Evolutionary conservation across 2,888 invertebrate genomes (phyloP).

Genomic region (Anoncus sp.): DNA sequence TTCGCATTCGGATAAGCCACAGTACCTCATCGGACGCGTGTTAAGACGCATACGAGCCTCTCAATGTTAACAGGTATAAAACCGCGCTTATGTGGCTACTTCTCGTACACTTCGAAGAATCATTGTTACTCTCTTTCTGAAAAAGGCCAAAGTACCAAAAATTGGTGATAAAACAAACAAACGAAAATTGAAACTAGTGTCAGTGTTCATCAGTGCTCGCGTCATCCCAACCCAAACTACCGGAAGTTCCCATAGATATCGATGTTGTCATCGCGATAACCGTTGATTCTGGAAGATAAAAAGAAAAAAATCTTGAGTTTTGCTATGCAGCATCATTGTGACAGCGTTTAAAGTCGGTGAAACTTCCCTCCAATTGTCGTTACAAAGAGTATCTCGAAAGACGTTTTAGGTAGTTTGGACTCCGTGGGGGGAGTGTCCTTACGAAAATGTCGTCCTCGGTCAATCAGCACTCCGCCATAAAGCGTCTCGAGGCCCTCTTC

Average conservation of each 20-base stretch:
- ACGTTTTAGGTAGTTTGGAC: background rate
- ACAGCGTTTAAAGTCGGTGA: background rate
- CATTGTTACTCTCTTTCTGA: background rate
- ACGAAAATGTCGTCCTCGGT: conserved; percentile 74
- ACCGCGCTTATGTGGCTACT: background rate
- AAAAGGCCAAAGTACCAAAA: background rate
- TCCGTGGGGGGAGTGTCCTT: background rate
- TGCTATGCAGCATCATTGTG: conserved; percentile 29
- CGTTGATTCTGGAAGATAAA: background rate
- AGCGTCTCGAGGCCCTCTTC: conserved; percentile 90
- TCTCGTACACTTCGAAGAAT: background rate
- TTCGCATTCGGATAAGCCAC: conserved; percentile 61
- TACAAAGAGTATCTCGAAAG: too few relatives aligned
- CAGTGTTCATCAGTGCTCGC: conserved; percentile 31
- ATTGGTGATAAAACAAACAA: background rate
- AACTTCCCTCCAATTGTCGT: background rate
- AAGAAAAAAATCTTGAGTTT: background rate
- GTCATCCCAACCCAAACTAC: background rate
- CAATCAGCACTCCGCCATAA: conserved; percentile 88
- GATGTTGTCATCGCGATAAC: background rate
- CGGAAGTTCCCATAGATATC: background rate
- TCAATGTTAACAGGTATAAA: conserved; percentile 1
- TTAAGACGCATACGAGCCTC: conserved; percentile 74
- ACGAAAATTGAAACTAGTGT: conserved; percentile 1
- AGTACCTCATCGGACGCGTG: conserved; percentile 80